Base-by-base conservation (phyloP, 2,113 vertebrate species). In the Blennius ocellaris region DNA sequence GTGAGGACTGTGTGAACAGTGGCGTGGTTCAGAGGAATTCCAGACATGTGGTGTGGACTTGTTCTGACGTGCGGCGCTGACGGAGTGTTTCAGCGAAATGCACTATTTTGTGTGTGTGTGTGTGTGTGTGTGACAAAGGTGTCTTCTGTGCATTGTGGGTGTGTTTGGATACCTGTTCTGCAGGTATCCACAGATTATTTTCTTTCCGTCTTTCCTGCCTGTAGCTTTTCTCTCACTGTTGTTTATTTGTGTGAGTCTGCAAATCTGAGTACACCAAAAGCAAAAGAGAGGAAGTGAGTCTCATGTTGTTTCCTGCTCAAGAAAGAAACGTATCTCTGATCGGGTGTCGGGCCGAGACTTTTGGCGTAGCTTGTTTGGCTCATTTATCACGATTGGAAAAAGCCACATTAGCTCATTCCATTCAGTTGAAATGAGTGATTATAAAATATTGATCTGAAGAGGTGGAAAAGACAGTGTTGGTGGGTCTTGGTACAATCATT, bases 161-260 rank as follows among this genome's bases (percentile, higher is more conserved):
- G 73, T 82, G 81, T 78, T 67, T 62, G 12, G 71, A 69, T 76
- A 82, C 82, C 52, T 76, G 82, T 63, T 82, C 45, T 49, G 44
- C 73, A 67, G 58, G 69, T 82, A 72, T 54, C 53, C 49, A 37
- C 54, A 69, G 2, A 14, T 58, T 9, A 11, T 9, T 63, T 2
- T 10, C 11, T 9, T 69, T 2, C 30, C 11, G 7, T 40, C 11
- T 56, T 60, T 21, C n/a, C 14, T 37, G 17, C 38, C 8, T 64
- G 68, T 11, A 40, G 8, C 7, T 66, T 45, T 56, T 79, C 8
- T 15, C 16, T 57, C 15, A 69, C 30, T 37, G 3, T 49, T 37
- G 3, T 49, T 45, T 6, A 5, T 77, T 49, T 73, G 37, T 52
- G 7, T 69, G 8, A 39, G 49, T 6, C 45, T 54, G 40, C 45